phyloP scores from a whole-genome alignment of 2,797 vertebrate species.

The Coranthus polyacanthus region DNA sequence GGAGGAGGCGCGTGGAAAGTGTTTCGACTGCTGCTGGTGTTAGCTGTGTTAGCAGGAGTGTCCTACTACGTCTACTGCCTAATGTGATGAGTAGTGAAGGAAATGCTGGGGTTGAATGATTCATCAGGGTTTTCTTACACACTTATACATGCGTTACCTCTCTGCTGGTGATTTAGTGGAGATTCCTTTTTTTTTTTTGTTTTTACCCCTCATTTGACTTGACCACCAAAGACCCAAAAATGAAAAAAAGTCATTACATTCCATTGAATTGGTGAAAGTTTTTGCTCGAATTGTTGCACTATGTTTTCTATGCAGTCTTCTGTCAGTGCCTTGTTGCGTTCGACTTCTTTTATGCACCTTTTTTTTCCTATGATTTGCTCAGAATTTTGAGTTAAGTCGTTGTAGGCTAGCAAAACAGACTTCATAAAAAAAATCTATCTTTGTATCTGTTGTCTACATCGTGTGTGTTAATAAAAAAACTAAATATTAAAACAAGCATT shows the following conservation, averaged over 20 bases:
- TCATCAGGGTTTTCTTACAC: neutral
- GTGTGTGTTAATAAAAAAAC: neutral
- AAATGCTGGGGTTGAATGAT: conserved; percentile 32
- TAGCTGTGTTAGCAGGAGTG: conserved; percentile 61
- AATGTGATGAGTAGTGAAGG: conserved; percentile 48
- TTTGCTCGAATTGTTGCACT: conserved; percentile 5
- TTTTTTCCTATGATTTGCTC: neutral
- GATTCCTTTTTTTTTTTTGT: neutral
- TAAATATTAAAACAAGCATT: too few species aligned
- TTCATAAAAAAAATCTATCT: too few species aligned
- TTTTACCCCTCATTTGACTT: neutral
- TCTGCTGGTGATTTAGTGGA: neutral
- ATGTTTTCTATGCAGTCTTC: conserved; percentile 7
- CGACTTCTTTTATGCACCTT: neutral
- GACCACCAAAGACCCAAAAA: neutral
- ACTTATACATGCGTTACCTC: neutral
- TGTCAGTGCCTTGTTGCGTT: neutral
- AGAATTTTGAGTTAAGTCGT: conserved; percentile 1
- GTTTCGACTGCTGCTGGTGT: conserved; percentile 69
- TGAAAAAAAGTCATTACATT: conserved; percentile 8
- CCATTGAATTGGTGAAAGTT: conserved; percentile 3
- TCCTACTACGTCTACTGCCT: conserved; percentile 72
- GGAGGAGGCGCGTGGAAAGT: conserved; percentile 31
- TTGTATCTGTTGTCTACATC: neutral
- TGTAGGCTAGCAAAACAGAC: neutral